Percentiles rank a stretch among this genome's conserved stretches.
These are phyloP conservation scores for Neoitamus cyanurus DNA, from an alignment of 2,888 invertebrate genomes.

Conservation along the genomic window DNA sequence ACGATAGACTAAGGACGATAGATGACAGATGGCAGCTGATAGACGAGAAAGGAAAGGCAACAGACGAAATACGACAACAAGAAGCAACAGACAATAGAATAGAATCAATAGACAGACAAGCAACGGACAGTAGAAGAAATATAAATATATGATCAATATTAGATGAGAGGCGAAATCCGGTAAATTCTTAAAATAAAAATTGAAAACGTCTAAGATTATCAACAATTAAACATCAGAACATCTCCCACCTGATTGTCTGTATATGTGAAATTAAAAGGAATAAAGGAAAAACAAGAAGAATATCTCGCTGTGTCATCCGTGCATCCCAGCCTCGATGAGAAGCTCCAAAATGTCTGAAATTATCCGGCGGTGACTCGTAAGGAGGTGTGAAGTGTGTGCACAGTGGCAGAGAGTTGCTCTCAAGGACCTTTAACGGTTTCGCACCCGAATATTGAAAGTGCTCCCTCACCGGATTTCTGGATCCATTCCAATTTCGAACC, in stretches of 20 bases:
- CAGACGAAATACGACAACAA: not conserved
- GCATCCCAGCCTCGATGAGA: not conserved
- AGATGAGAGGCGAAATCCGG: no score
- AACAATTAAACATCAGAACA: no score
- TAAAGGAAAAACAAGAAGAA: not conserved
- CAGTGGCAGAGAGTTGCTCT: not conserved
- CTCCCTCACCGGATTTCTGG: slow-evolving; percentile 7
- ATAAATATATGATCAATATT: no score
- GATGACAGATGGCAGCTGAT: no score
- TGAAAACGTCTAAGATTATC: no score
- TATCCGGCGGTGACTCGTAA: not conserved
- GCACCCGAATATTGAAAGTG: not conserved
- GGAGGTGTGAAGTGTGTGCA: not conserved
- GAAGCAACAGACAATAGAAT: not conserved
- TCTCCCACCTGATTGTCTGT: no score
- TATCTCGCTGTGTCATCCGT: not conserved
- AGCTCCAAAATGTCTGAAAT: not conserved
- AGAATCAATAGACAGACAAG: not conserved
- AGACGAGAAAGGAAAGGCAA: not conserved
- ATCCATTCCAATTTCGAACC: slow-evolving; percentile 8
- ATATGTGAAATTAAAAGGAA: not conserved
- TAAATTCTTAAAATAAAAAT: no score
- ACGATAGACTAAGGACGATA: no score
- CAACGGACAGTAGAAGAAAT: no score
- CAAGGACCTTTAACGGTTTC: not conserved